These are phyloP conservation scores for Beris morrisii DNA, from an alignment of 2,888 invertebrate genomes.

Conservation along the genomic window DNA sequence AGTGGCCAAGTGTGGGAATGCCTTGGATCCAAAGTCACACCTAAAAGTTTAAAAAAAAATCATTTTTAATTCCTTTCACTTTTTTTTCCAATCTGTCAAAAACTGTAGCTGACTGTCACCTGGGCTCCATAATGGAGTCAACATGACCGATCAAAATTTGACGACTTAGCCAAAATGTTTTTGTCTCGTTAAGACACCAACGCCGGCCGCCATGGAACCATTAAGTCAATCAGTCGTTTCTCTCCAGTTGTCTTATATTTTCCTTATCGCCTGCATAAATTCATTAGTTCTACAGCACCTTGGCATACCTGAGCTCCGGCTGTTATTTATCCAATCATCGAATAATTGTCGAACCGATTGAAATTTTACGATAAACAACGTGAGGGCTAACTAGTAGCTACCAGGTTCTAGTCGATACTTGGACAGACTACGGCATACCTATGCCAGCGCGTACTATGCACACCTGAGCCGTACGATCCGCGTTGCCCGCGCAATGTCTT, in stretches of 20 bases:
- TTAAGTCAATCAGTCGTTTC: constrained; percentile 18
- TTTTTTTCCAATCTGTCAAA: not conserved
- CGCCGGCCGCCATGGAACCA: not conserved
- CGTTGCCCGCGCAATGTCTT: constrained; percentile 13
- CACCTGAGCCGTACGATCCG: constrained; percentile 7
- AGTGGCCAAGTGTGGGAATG: constrained; percentile 14
- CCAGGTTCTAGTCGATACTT: not conserved
- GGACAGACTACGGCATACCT: not conserved
- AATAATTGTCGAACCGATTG: too few relatives aligned
- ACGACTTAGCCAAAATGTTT: constrained; percentile 20
- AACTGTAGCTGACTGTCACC: constrained; percentile 7
- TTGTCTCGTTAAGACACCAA: constrained; percentile 11
- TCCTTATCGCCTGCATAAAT: too few relatives aligned
- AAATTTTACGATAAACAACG: too few relatives aligned
- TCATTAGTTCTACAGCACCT: too few relatives aligned
- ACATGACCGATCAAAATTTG: constrained; percentile 22
- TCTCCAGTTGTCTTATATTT: too few relatives aligned
- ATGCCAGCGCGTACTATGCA: constrained; percentile 14
- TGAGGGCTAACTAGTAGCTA: not conserved
- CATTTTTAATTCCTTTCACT: constrained; percentile 14
- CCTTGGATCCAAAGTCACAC: constrained; percentile 13
- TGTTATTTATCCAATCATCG: too few relatives aligned
- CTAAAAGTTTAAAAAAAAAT: constrained; percentile 6
- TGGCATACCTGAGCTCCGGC: too few relatives aligned
- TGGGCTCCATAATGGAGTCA: constrained; percentile 15